phyloP scores from a whole-genome alignment of 92 coral and sea anemone genomes.

The Zoanthus sansibaricus region DNA sequence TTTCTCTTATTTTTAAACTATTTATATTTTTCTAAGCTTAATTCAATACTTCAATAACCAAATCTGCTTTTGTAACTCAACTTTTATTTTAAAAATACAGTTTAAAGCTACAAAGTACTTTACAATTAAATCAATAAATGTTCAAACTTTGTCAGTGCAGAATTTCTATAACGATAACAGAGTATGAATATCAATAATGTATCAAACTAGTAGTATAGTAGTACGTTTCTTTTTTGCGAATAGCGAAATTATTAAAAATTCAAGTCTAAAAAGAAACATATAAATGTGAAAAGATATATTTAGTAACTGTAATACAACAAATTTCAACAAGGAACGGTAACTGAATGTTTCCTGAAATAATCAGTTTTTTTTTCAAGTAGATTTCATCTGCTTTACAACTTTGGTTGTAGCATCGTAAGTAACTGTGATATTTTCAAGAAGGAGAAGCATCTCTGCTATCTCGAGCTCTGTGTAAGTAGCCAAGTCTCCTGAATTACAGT shows the following conservation, averaged over 20 bases:
- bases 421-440: slow-evolving; percentile 33
- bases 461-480: slow-evolving; percentile 1
- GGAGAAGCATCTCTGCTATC: slow-evolving; percentile 15
- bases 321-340: too few relatives aligned
- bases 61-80: slow-evolving; percentile 20
- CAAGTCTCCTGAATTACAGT: neutral
- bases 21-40: neutral
- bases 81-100: slow-evolving; percentile 5
- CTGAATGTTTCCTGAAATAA: neutral
- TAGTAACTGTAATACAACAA: too few relatives aligned
- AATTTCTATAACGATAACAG: neutral
- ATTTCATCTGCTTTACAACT: slow-evolving; percentile 3
- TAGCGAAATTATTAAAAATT: neutral
- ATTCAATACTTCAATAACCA: slow-evolving; percentile 14
- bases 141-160: slow-evolving; percentile 4
- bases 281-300: too few relatives aligned
- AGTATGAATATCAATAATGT: slow-evolving; percentile 12
- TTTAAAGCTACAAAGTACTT: slow-evolving; percentile 3
- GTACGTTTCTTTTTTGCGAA: neutral
- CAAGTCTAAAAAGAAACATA: neutral
- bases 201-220: neutral
- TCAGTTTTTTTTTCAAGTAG: neutral
- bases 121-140: neutral
- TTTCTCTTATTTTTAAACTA: neutral
- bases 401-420: slow-evolving; percentile 6